phyloP scores from a whole-genome alignment of 2,888 invertebrate genomes.

The Drosophila mettleri region DNA sequence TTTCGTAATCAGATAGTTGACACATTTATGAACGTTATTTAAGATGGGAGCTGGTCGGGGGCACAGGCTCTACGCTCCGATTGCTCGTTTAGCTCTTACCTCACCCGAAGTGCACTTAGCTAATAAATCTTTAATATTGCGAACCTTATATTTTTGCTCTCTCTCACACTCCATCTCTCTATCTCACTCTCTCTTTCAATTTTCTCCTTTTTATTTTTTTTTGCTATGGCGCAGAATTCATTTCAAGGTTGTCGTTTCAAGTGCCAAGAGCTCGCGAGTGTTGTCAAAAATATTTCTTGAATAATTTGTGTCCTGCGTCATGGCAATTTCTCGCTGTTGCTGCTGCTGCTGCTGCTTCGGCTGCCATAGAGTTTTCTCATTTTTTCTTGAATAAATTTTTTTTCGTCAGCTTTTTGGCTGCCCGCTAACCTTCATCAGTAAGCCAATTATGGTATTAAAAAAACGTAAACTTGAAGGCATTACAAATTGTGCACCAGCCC shows the following conservation, averaged over 20 bases:
- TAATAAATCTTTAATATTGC: constrained; percentile 77
- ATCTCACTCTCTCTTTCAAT: too few relatives aligned
- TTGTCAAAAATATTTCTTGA: constrained; percentile 79
- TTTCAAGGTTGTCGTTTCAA: constrained; percentile 77
- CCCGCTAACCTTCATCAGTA: constrained; percentile 73
- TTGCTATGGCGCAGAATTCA: constrained; percentile 44
- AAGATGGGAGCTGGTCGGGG: constrained; percentile 43
- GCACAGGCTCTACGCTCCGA: constrained; percentile 47
- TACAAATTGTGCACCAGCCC: constrained; percentile 52
- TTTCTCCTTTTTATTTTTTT: too few relatives aligned
- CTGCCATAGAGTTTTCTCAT: constrained; percentile 18
- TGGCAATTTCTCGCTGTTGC: not conserved
- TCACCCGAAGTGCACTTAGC: constrained; percentile 74
- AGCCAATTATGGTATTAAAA: constrained; percentile 80
- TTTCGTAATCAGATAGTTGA: constrained; percentile 17
- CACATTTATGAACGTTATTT: constrained; percentile 39
- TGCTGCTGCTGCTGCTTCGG: constrained; percentile 11
- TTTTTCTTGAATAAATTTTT: constrained; percentile 15
- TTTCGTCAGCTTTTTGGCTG: constrained; percentile 12
- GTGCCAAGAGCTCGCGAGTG: constrained; percentile 68
- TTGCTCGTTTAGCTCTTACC: constrained; percentile 17
- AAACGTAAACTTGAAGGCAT: constrained; percentile 64
- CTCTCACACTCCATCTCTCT: too few relatives aligned
- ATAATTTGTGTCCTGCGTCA: constrained; percentile 71
- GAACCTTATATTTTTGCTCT: constrained; percentile 41